A percentile compares a stretch with the other conserved stretches of the same genome.
These are phyloP conservation scores for Salticus scenicus DNA, from an alignment of 2,888 invertebrate genomes.

Conservation along the genomic window DNA sequence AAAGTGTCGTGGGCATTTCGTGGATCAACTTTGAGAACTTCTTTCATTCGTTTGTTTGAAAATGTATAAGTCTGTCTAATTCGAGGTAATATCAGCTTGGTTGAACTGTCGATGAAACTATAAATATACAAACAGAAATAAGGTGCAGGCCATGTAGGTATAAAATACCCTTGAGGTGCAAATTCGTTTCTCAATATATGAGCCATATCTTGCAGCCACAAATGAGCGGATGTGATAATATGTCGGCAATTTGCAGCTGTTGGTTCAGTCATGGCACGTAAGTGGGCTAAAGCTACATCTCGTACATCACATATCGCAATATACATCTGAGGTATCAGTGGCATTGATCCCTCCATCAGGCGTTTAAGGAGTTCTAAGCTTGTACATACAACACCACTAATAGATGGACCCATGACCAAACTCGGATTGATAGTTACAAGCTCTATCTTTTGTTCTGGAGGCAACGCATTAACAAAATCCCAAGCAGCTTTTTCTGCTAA, in stretches of 20 bases:
- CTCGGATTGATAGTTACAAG: slow-evolving; percentile 77
- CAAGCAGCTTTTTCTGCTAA: slow-evolving; percentile 78
- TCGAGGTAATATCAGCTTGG: slow-evolving; percentile 76
- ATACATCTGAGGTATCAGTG: slow-evolving; percentile 73
- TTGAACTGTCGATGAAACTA: slow-evolving; percentile 76
- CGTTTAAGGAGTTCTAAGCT: slow-evolving; percentile 72
- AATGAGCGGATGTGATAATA: slow-evolving; percentile 71
- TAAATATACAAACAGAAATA: slow-evolving; percentile 76
- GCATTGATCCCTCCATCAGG: slow-evolving; percentile 74
- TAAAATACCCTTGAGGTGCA: slow-evolving; percentile 73
- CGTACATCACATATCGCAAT: slow-evolving; percentile 74
- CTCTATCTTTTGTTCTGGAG: slow-evolving; percentile 75
- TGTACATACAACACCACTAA: slow-evolving; percentile 72
- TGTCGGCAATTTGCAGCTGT: slow-evolving; percentile 75
- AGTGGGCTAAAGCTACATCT: slow-evolving; percentile 76
- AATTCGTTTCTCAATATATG: slow-evolving; percentile 74
- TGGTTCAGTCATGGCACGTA: slow-evolving; percentile 74
- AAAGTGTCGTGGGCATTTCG: slow-evolving; percentile 76
- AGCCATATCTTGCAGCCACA: slow-evolving; percentile 76
- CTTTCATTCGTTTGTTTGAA: slow-evolving; percentile 76
- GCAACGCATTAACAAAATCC: slow-evolving; percentile 77
- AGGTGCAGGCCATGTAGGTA: slow-evolving; percentile 76
- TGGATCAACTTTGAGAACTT: slow-evolving; percentile 76
- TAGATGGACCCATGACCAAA: slow-evolving; percentile 77
- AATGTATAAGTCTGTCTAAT: slow-evolving; percentile 74